Conservation (phyloP, 2,113 vertebrate species). For the Micronycteris hirsuta region DNA sequence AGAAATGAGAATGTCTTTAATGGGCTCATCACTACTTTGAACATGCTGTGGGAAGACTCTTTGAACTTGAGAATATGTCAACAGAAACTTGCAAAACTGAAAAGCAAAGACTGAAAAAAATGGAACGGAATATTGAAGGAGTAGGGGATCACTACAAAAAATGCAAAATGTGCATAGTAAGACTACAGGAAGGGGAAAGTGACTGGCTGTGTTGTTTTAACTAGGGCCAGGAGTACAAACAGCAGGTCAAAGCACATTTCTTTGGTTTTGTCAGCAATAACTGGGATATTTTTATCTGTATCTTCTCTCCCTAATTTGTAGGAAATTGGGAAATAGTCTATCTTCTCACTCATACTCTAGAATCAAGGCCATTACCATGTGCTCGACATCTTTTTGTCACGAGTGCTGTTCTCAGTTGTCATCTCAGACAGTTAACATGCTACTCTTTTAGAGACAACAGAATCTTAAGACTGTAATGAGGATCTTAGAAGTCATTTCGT, state of each 20-base stretch:
- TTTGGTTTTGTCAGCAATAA: background rate
- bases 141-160: background rate
- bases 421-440: background rate
- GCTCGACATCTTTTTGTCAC: background rate
- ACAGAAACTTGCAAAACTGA: background rate
- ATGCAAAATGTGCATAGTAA: background rate
- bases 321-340: background rate
- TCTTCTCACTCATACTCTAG: background rate
- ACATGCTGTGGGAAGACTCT: background rate
- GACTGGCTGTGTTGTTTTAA: background rate
- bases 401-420: background rate
- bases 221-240: background rate
- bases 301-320: background rate
- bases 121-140: background rate
- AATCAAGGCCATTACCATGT: background rate
- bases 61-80: background rate
- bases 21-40: background rate
- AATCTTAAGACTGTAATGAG: background rate
- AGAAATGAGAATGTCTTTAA: background rate
- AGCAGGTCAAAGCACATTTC: background rate
- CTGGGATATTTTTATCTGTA: background rate
- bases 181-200: background rate
- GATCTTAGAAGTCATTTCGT: background rate
- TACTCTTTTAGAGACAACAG: background rate
- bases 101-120: background rate